Base-by-base conservation (phyloP, 2,797 vertebrate species). In the Rhyacichthys aspro region DNA sequence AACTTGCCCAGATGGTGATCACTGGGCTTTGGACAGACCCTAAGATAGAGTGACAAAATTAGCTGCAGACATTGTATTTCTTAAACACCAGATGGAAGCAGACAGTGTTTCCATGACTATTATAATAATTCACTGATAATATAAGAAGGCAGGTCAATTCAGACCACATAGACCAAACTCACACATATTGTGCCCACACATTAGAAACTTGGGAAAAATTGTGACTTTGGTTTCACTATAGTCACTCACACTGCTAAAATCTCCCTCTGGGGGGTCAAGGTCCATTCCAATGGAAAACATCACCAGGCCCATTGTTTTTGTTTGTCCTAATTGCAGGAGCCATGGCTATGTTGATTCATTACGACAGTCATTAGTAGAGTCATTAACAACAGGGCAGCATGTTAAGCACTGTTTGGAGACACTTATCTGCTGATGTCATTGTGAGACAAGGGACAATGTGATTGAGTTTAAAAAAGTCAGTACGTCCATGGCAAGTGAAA, bases 281-380 rank as follows among this genome's bases (percentile, higher is more conserved):
- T 79, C 70, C 84, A 83, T 85, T 76, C 87, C 79, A 89, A 88
- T 88, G 72, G 75, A 37, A 70, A 61, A 76, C 60, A 39, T 82
- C 74, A 76, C 75, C 76, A 71, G 66, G 76, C 68, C 81, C 52
- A 33, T 71, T 81, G 81, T 74, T 58, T 81, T 78, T 77, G 65
- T 74, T 80, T 23, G 67, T 39, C 56, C 43, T 59, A 77, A 85
- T 82, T 88, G 65, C 61, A 41, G 59, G 59, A 73, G 61, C 61
- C 57, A 63, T 63, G 54, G 58, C 44, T 49, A 52, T 79, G 84
- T 88, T 87, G 81, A 82, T 85, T 88, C 84, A 80, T 73, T 75
- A 80, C 16, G 67, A 74, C 55, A 54, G 43, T 78, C 81, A 81
- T 88, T 85, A 89, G 74, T 74, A 54, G 77, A 84, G 80, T 79